phyloP scores from a whole-genome alignment of 2,888 invertebrate species.

The Cheilosia pagana region DNA sequence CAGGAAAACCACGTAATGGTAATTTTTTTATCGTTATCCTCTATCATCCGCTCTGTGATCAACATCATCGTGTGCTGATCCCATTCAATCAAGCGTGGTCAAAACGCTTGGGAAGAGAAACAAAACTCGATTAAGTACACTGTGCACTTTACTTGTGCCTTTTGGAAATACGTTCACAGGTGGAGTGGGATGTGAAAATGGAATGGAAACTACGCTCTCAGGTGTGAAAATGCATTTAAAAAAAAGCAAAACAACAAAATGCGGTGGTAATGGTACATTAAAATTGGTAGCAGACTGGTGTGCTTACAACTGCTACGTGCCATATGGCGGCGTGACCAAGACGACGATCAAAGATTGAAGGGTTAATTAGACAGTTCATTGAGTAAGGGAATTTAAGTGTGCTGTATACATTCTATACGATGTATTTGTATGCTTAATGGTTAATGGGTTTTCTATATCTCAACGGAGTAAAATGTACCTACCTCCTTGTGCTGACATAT shows the following conservation, averaged over 20 bases:
- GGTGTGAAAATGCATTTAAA: slow-evolving; percentile 66
- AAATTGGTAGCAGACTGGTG: slow-evolving; percentile 47
- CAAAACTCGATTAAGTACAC: slow-evolving; percentile 71
- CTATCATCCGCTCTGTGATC: slow-evolving; percentile 60
- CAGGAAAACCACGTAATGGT: slow-evolving; percentile 84
- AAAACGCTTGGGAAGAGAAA: slow-evolving; percentile 64
- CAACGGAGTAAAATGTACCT: too few species aligned
- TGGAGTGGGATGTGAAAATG: slow-evolving; percentile 30
- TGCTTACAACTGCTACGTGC: slow-evolving; percentile 63
- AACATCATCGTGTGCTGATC: slow-evolving; percentile 60
- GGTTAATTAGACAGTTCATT: slow-evolving; percentile 74
- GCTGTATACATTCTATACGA: background rate
- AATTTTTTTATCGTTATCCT: slow-evolving; percentile 59
- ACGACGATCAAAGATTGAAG: slow-evolving; percentile 69
- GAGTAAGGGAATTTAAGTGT: slow-evolving; percentile 50
- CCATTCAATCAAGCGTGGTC: slow-evolving; percentile 75
- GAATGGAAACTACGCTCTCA: slow-evolving; percentile 40
- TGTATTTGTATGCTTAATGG: background rate
- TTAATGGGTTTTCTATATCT: background rate
- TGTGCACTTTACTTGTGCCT: slow-evolving; percentile 33
- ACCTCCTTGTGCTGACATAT: too few species aligned
- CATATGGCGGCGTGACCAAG: slow-evolving; percentile 68
- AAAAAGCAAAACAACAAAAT: slow-evolving; percentile 61
- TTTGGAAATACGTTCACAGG: slow-evolving; percentile 35
- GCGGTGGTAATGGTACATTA: slow-evolving; percentile 59